phyloP scores from a whole-genome alignment of 1,140 invertebrate genomes.

The Brachystomella parvula region DNA sequence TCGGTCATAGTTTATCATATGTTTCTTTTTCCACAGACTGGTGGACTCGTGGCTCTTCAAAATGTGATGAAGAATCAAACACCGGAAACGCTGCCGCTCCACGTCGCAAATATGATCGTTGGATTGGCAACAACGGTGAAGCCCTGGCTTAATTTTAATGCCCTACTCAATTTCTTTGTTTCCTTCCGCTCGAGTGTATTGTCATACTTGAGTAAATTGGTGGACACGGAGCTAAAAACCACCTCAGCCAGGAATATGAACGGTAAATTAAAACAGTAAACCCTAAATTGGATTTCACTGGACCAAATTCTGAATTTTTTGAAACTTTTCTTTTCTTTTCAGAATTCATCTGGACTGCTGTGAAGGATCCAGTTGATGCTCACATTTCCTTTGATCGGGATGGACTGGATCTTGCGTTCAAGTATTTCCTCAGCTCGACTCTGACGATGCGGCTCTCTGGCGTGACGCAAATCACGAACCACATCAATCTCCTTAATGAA shows the following conservation, averaged over 20 bases:
- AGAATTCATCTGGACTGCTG: slow-evolving; percentile 89
- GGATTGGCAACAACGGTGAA: slow-evolving; percentile 84
- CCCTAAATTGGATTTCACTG: slow-evolving; percentile 2
- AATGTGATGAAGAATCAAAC: slow-evolving; percentile 68
- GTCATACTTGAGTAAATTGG: slow-evolving; percentile 85
- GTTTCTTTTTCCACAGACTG: slow-evolving; percentile 49
- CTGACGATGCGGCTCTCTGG: slow-evolving; percentile 83
- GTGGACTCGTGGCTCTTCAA: slow-evolving; percentile 75
- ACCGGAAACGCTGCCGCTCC: slow-evolving; percentile 67
- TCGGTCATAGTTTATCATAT: too few relatives aligned
- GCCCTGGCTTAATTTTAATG: slow-evolving; percentile 85
- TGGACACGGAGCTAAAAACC: slow-evolving; percentile 69
- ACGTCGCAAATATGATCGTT: slow-evolving; percentile 81
- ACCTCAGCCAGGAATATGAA: slow-evolving; percentile 80
- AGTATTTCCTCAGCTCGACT: slow-evolving; percentile 88
- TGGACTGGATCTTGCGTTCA: slow-evolving; percentile 81
- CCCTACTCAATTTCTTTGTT: slow-evolving; percentile 76
- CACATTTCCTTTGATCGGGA: slow-evolving; percentile 79
- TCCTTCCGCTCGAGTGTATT: slow-evolving; percentile 75
- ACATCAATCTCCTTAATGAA: slow-evolving; percentile 84
- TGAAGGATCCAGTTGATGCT: slow-evolving; percentile 76
- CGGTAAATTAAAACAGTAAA: slow-evolving; percentile 46
- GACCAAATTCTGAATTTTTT: background rate
- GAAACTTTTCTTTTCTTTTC: slow-evolving; percentile 2
- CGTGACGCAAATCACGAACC: slow-evolving; percentile 88